These are phyloP conservation scores for Aromia moschata DNA, from an alignment of 2,888 invertebrate species.

Conservation along the genomic window DNA sequence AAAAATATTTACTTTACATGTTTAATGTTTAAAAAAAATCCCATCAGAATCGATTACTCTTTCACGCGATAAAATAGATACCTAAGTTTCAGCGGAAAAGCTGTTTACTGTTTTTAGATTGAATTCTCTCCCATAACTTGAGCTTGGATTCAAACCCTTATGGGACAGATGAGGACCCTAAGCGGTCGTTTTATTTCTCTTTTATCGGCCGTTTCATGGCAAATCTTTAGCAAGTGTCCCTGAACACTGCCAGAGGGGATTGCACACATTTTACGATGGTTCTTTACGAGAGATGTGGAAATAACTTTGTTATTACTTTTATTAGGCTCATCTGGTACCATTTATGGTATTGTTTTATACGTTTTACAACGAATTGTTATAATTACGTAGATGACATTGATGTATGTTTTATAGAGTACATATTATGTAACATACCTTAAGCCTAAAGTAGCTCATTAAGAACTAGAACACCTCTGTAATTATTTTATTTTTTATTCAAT, in stretches of 20 bases:
- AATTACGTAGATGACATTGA: no score
- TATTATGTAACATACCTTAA: no score
- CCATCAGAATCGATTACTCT: conserved; percentile 7
- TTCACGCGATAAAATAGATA: conserved; percentile 10
- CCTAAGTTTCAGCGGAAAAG: conserved; percentile 28
- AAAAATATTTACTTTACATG: no score
- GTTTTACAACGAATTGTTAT: no score
- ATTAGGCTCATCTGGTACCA: no score
- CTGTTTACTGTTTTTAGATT: conserved; percentile 48
- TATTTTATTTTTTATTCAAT: no score
- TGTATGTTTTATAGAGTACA: no score
- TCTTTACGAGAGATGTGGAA: conserved; percentile 27
- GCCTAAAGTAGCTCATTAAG: no score
- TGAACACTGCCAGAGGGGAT: conserved; percentile 62
- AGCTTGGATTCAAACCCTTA: conserved; percentile 58
- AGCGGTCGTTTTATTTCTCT: conserved; percentile 59
- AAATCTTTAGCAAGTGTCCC: conserved; percentile 60
- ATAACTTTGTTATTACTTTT: no score
- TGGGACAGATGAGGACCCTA: conserved; percentile 55
- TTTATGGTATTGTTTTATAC: no score
- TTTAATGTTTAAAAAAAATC: no score
- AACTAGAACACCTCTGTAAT: no score
- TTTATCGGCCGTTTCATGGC: conserved; percentile 59
- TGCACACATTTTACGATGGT: conserved; percentile 43
- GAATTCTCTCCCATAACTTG: conserved; percentile 45